Evolutionary conservation across 1,140 invertebrate species (phyloP).

Genomic region (Lerema accius): DNA sequence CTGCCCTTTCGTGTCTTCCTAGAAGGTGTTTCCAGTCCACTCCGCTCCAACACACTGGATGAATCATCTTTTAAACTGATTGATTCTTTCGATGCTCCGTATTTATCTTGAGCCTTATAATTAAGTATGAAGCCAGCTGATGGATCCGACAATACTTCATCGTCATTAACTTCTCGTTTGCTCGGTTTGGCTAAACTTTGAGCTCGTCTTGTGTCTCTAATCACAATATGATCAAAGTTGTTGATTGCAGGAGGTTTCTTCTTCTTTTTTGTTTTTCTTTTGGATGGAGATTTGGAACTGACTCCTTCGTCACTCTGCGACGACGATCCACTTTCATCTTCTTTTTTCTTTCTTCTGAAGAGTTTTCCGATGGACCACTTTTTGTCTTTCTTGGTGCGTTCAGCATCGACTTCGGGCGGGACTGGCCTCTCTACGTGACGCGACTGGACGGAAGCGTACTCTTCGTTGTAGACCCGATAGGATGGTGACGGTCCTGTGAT

Average conservation of each 20-base stretch:
- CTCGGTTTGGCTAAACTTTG: conserved; percentile 76
- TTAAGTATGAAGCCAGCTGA: conserved; percentile 76
- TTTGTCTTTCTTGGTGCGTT: conserved; percentile 82
- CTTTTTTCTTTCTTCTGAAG: conserved; percentile 87
- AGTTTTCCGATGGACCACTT: conserved; percentile 90
- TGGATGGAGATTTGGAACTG: conserved; percentile 77
- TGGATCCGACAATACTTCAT: conserved; percentile 82
- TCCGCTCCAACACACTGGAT: conserved; percentile 67
- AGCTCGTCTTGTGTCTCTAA: conserved; percentile 71
- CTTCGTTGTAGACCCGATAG: conserved; percentile 70
- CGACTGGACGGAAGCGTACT: conserved; percentile 58
- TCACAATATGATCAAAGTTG: conserved; percentile 83
- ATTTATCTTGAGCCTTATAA: conserved; percentile 68
- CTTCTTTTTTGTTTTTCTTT: conserved; percentile 78
- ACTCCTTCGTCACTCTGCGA: conserved; percentile 85
- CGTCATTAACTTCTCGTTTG: conserved; percentile 72
- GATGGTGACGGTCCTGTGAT: conserved; percentile 51
- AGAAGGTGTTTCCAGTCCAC: conserved; percentile 79
- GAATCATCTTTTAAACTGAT: conserved; percentile 68
- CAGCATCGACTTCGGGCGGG: conserved; percentile 57
- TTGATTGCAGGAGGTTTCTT: conserved; percentile 64
- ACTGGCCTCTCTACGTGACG: conserved; percentile 59
- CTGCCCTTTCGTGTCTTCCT: conserved; percentile 83
- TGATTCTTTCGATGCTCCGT: conserved; percentile 65
- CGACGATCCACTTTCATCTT: conserved; percentile 83